Percentiles rank a stretch among this genome's conserved stretches.
phyloP scores from a whole-genome alignment of 2,113 vertebrate species.

The Solea senegalensis region DNA sequence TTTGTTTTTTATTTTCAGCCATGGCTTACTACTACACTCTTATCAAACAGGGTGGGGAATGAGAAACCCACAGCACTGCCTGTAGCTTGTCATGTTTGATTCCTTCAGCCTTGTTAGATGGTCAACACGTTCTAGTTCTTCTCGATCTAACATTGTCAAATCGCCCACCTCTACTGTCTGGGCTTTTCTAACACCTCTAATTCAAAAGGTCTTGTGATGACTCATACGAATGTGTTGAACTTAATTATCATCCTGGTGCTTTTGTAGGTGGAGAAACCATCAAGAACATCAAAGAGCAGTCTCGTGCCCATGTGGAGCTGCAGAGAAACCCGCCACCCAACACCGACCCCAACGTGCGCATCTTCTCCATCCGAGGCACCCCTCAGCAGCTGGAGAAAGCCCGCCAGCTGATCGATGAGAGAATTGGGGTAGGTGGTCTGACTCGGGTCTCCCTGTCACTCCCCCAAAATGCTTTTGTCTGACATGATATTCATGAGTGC shows the following conservation, averaged over 20 bases:
- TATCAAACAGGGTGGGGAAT: no score
- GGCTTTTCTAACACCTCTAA: no score
- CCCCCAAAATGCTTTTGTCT: conserved; percentile 60
- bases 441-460: neutral
- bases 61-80: no score
- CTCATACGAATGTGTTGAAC: neutral
- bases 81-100: no score
- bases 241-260: neutral
- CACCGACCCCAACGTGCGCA: conserved; percentile 92
- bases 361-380: conserved; percentile 95
- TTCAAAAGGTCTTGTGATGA: neutral
- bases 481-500: conserved; percentile 76
- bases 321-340: conserved; percentile 96
- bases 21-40: no score
- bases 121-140: no score
- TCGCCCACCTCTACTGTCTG: no score
- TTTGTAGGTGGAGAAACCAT: conserved; percentile 94
- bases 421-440: conserved; percentile 92
- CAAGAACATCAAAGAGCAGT: conserved; percentile 98
- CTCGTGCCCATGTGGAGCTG: conserved; percentile 96
- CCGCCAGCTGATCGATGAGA: conserved; percentile 97
- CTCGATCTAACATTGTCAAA: no score
- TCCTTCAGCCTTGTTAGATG: no score
- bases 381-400: conserved; percentile 96
- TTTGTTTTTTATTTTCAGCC: no score